Evolutionary conservation across 1,140 invertebrate species (phyloP).

Genomic region (Telenomus remus): DNA sequence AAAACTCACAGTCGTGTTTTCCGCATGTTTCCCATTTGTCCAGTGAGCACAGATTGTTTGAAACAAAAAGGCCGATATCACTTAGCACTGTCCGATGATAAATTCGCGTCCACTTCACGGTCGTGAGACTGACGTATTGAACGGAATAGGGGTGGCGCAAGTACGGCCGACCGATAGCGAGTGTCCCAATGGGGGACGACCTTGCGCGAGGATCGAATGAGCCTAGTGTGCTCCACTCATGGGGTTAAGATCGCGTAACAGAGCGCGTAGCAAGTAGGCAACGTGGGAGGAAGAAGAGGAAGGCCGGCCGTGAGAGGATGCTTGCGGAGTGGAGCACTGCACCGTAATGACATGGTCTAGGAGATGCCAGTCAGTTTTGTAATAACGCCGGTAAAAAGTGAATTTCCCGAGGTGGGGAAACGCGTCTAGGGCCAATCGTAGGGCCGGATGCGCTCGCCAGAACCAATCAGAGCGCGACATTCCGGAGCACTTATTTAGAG

Average conservation of each 20-base stretch:
- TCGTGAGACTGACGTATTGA: background rate
- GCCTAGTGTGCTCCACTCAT: constrained; percentile 48
- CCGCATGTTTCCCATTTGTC: constrained; percentile 45
- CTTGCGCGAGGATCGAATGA: constrained; percentile 37
- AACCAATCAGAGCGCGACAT: constrained; percentile 71
- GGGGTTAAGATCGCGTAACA: constrained; percentile 56
- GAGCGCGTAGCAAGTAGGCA: constrained; percentile 31
- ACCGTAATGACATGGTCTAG: constrained; percentile 76
- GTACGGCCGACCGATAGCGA: constrained; percentile 17
- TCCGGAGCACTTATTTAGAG: constrained; percentile 58
- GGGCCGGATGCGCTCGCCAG: constrained; percentile 46
- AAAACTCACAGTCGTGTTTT: constrained; percentile 49
- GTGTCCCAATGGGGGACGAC: constrained; percentile 40
- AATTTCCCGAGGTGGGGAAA: constrained; percentile 75
- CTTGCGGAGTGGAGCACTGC: constrained; percentile 72
- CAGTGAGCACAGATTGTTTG: constrained; percentile 24
- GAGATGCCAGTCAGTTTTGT: constrained; percentile 76
- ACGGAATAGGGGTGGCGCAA: constrained; percentile 1
- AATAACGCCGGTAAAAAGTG: constrained; percentile 75
- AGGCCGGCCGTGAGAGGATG: constrained; percentile 64
- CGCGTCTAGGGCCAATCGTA: constrained; percentile 67
- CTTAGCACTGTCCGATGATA: constrained; percentile 34
- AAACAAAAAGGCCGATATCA: constrained; percentile 12
- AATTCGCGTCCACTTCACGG: constrained; percentile 31
- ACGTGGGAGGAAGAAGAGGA: constrained; percentile 59